Evolutionary conservation across 2,113 vertebrate species (phyloP).

Genomic region (Psilopsiagon aurifrons): DNA sequence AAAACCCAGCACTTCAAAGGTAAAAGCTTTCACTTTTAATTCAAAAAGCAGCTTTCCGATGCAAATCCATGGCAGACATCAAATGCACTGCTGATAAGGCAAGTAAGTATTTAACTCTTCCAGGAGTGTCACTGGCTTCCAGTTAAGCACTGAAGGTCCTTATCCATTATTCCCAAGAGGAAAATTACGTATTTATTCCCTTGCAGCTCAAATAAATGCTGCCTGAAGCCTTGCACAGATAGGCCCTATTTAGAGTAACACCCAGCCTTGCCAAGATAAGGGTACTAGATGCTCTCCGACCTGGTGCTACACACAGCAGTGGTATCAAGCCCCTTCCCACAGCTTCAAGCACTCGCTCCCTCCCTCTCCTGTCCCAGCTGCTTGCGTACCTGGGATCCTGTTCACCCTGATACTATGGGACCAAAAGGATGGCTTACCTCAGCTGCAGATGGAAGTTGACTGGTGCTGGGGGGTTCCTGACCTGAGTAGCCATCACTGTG

Average conservation of each 20-base stretch:
- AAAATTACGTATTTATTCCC: slow-evolving; percentile 17
- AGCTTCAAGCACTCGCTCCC: background rate
- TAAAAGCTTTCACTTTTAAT: background rate
- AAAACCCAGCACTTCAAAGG: background rate
- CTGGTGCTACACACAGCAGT: background rate
- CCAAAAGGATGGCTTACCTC: rapidly evolving
- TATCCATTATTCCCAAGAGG: slow-evolving; percentile 37
- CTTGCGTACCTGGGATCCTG: background rate
- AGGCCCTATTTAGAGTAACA: background rate
- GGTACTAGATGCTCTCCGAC: background rate
- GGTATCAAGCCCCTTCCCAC: background rate
- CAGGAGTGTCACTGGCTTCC: background rate
- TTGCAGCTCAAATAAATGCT: background rate
- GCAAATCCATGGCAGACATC: background rate
- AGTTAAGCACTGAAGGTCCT: background rate
- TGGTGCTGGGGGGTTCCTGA: background rate
- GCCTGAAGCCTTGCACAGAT: background rate
- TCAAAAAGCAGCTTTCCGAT: background rate
- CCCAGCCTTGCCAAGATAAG: background rate
- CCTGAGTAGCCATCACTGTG: background rate
- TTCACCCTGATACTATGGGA: background rate
- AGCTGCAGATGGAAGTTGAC: background rate
- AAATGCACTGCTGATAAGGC: background rate
- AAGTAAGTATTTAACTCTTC: background rate
- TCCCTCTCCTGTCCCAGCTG: background rate